Percentiles rank a stretch among this genome's conserved stretches.
Evolutionary conservation across 1,140 invertebrate species (phyloP).

Genomic region (Drosophila dunni): DNA sequence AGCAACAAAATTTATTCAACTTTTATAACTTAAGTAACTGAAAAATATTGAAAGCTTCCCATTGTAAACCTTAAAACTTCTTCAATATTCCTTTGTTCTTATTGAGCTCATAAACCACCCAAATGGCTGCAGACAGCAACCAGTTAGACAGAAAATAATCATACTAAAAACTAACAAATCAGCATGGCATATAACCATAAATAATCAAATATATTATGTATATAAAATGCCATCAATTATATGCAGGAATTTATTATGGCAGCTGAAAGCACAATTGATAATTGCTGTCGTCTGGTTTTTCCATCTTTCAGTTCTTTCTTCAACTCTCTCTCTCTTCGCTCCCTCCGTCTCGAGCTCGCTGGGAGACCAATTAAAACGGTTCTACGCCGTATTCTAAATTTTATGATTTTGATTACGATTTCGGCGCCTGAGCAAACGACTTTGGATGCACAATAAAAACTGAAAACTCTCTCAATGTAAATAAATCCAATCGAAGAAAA

Average conservation of each 20-base stretch:
- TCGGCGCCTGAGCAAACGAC: slow-evolving; percentile 68
- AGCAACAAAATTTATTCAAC: too few relatives aligned
- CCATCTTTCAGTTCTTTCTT: slow-evolving; percentile 14
- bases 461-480: slow-evolving; percentile 3
- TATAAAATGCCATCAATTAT: slow-evolving; percentile 67
- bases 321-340: too few relatives aligned
- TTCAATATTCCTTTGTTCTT: slow-evolving; percentile 17
- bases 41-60: too few relatives aligned
- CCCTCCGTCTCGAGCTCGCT: slow-evolving; percentile 19
- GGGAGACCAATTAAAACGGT: slow-evolving; percentile 72
- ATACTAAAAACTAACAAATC: slow-evolving; percentile 54
- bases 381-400: slow-evolving; percentile 53
- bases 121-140: slow-evolving; percentile 9
- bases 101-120: slow-evolving; percentile 39
- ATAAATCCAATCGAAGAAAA: slow-evolving; percentile 27
- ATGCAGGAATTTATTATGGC: slow-evolving; percentile 71
- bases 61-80: neutral
- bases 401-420: slow-evolving; percentile 78
- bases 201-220: slow-evolving; percentile 50
- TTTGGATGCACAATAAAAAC: slow-evolving; percentile 66
- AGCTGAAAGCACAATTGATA: slow-evolving; percentile 71
- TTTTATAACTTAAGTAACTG: too few relatives aligned
- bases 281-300: slow-evolving; percentile 75
- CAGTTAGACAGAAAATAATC: slow-evolving; percentile 43
- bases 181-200: slow-evolving; percentile 63